Percentiles rank a stretch among this genome's conserved stretches.
These are phyloP conservation scores for Buathra laborator DNA, from an alignment of 2,888 invertebrate species.

Conservation along the genomic window DNA sequence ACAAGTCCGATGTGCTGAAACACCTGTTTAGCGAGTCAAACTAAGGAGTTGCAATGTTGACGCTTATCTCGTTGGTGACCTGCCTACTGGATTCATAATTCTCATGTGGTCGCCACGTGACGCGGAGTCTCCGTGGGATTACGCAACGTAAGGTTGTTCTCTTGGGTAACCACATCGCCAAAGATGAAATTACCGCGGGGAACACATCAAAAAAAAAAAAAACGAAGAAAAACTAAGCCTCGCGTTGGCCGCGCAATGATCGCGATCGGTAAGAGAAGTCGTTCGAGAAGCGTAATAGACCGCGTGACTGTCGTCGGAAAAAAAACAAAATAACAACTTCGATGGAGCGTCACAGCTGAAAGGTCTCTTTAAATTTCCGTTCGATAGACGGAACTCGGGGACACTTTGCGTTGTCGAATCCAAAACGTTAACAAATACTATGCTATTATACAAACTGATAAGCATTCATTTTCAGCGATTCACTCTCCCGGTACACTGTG, in stretches of 20 bases:
- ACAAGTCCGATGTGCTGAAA: not conserved
- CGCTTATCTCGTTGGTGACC: constrained; percentile 16
- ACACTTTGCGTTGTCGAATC: too few relatives aligned
- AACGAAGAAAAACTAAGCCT: not conserved
- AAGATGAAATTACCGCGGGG: constrained; percentile 61
- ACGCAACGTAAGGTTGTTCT: constrained; percentile 48
- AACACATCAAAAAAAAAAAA: constrained; percentile 14
- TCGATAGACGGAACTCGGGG: not conserved
- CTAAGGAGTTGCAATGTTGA: constrained; percentile 17
- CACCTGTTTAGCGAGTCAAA: constrained; percentile 25
- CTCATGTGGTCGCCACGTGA: constrained; percentile 50
- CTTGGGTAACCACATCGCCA: constrained; percentile 63
- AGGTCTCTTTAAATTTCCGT: not conserved
- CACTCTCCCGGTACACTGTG: too few relatives aligned
- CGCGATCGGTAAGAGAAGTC: constrained; percentile 28
- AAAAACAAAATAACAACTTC: not conserved
- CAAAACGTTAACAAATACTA: too few relatives aligned
- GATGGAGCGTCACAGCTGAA: not conserved
- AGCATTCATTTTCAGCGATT: too few relatives aligned
- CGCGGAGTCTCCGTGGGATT: constrained; percentile 40
- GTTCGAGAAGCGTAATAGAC: not conserved
- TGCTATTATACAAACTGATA: too few relatives aligned
- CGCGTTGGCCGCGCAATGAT: constrained; percentile 37
- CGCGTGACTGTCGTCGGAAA: constrained; percentile 4
- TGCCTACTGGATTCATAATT: constrained; percentile 32